phyloP scores from a whole-genome alignment of 2,113 vertebrate genomes.

The Vanacampus margaritifer region DNA sequence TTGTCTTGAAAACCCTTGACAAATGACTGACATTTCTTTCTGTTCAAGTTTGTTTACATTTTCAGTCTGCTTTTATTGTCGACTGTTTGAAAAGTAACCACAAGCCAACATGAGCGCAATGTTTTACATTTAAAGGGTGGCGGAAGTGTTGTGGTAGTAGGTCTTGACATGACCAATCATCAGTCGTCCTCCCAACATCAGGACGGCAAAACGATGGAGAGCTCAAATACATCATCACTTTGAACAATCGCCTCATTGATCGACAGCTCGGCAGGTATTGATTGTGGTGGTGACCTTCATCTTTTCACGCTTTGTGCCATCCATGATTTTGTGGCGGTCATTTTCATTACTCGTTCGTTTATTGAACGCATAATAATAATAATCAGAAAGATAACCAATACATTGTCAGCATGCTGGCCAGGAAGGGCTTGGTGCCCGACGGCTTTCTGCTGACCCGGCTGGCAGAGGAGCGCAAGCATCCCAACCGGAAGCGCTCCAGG shows the following conservation, averaged over 20 bases:
- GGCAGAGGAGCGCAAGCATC: conserved; percentile 70
- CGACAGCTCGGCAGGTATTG: background rate
- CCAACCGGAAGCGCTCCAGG: conserved; percentile 54
- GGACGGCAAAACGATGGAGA: background rate
- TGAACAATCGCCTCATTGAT: background rate
- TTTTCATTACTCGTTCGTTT: no score
- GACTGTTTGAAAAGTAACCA: background rate
- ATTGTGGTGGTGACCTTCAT: background rate
- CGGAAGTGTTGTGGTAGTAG: background rate
- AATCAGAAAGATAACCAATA: background rate
- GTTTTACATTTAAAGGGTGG: background rate
- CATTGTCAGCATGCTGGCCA: conserved; percentile 71
- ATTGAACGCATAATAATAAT: no score
- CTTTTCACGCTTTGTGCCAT: background rate
- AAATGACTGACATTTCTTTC: background rate
- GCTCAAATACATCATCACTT: no score
- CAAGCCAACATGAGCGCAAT: accelerated
- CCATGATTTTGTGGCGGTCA: no score
- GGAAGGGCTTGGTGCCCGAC: conserved; percentile 76
- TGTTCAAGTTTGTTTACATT: no score
- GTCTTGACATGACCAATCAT: background rate
- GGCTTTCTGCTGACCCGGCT: conserved; percentile 78
- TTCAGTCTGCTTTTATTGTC: no score
- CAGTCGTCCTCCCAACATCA: background rate
- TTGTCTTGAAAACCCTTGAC: background rate